Conservation (phyloP, 1,140 invertebrate species). For the Leptopilina boulardi region DNA sequence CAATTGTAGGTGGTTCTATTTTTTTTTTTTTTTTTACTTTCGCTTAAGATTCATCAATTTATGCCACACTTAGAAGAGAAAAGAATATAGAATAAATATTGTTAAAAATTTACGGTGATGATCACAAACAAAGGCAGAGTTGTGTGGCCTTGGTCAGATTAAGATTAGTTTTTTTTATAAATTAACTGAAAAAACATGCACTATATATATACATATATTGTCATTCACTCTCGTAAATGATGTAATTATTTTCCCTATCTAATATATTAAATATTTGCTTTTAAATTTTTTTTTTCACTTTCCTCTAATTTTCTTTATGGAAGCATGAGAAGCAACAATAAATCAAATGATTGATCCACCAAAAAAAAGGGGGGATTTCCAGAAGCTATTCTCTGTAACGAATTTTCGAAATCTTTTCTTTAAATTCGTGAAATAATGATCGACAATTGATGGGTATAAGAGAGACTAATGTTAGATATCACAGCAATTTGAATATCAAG, state of each 20-base stretch:
- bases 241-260: neutral
- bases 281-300: neutral
- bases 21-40: neutral
- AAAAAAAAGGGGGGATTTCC: neutral
- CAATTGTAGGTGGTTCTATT: neutral
- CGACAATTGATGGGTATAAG: neutral
- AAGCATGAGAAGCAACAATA: neutral
- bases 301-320: neutral
- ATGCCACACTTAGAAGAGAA: neutral
- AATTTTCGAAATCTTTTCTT: neutral
- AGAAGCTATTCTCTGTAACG: neutral
- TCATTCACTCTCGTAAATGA: neutral
- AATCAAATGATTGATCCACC: neutral
- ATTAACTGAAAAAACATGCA: conserved; percentile 3
- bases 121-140: neutral
- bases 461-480: conserved; percentile 7
- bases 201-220: neutral
- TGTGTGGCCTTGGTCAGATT: neutral
- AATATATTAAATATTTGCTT: neutral
- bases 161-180: neutral
- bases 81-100: conserved; percentile 23
- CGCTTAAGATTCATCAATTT: neutral
- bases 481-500: conserved; percentile 3
- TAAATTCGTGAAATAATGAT: conserved; percentile 23
- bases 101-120: conserved; percentile 7